Evolutionary conservation across 2,888 invertebrate species (phyloP).

Genomic region (Drosophila mettleri): DNA sequence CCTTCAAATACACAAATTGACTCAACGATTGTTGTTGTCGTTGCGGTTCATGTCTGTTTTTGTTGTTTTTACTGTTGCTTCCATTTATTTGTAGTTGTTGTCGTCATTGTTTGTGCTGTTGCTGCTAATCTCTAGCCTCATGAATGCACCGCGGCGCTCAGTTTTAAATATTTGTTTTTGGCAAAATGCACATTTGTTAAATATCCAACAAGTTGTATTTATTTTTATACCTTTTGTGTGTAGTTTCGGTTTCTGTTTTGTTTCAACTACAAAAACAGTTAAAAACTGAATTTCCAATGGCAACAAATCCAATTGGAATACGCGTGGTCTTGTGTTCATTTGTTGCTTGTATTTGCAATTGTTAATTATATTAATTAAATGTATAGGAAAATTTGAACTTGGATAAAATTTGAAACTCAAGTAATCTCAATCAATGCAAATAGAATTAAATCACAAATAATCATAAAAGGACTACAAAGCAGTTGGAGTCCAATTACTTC

Average conservation of each 20-base stretch:
- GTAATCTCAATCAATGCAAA: background rate
- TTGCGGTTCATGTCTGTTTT: background rate
- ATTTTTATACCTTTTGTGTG: slow-evolving; percentile 28
- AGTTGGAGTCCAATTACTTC: slow-evolving; percentile 2
- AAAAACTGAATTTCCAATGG: slow-evolving; percentile 19
- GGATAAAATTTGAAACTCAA: background rate
- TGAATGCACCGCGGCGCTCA: slow-evolving; percentile 52
- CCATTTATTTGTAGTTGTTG: slow-evolving; percentile 15
- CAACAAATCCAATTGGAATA: slow-evolving; percentile 12
- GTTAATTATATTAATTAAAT: slow-evolving; percentile 10
- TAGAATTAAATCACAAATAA: background rate
- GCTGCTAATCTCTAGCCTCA: slow-evolving; percentile 35
- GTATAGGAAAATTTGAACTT: background rate
- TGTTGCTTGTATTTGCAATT: slow-evolving; percentile 14
- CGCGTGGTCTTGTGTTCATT: slow-evolving; percentile 19
- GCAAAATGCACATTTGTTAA: slow-evolving; percentile 48
- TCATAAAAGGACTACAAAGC: background rate
- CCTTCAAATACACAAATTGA: slow-evolving; percentile 73
- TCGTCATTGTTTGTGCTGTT: slow-evolving; percentile 22
- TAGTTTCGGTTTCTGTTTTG: slow-evolving; percentile 53
- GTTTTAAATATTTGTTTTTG: slow-evolving; percentile 67
- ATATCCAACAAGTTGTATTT: slow-evolving; percentile 35
- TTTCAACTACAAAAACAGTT: slow-evolving; percentile 37
- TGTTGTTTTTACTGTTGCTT: slow-evolving; percentile 5
- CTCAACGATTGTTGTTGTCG: slow-evolving; percentile 43